Evolutionary conservation across 1,140 invertebrate species (phyloP), one percentile per base, ranked within the genome.

Genomic region (Andrena cerasifolii): DNA sequence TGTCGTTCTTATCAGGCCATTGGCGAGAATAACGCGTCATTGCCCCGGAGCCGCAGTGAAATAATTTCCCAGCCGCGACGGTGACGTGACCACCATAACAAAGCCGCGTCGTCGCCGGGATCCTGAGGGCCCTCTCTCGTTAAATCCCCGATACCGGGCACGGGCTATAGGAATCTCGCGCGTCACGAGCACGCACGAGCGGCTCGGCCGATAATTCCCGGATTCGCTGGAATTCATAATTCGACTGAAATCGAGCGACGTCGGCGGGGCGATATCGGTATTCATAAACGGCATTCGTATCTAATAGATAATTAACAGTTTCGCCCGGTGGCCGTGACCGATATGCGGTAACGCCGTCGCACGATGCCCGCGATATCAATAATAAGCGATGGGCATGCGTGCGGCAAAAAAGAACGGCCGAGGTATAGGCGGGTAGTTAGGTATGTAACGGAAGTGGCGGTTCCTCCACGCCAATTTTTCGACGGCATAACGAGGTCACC

Each of bases 231-330:
- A 47, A 33, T 3, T n/a, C 0, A 26, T 59, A 49, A 61, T 61
- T 72, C 18, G 10, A 21, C 18, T 49, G 12, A 61, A 72, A 24
- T 61, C 16, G 43, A 40, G 36, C 10, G 31, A 51, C 45, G 33
- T 59, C 10, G 8, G 28, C 1, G 3, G 54, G 56, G 56, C 31
- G 28, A 14, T 58, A 62, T 58, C 16, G 33, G 47, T 75, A 75
- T 75, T 58, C 63, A 21, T 75, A 75, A 56, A 51, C 51, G 59
- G 18, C 18, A 43, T 71, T 61, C 54, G 66, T 61, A 77, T 77
- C 66, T 77, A 71, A 70, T 71, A 77, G 74, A 71, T 68, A 77
- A 77, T 77, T 77, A 77, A 77, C 54, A 51, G 54, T 71, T 77
- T 77, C 43, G 45, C 45, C 10, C n/a, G 33, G 54, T 71, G 74